Base-by-base conservation (phyloP, 2,113 vertebrate species). In the Ceratotherium simum region DNA sequence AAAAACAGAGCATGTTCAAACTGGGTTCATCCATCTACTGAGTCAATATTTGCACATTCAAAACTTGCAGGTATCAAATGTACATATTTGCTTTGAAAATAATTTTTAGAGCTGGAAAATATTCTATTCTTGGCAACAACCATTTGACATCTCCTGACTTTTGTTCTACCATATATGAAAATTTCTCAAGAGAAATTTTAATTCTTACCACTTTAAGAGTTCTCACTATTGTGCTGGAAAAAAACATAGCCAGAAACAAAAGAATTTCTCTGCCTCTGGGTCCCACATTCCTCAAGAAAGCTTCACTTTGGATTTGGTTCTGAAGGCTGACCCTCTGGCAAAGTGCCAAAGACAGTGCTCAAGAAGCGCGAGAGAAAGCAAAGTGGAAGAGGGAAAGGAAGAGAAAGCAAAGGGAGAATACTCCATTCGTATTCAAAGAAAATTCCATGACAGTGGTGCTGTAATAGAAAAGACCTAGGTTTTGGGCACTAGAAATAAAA, bases 1-100 rank as follows among this genome's bases (percentile, higher is more conserved):
- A 54, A 73, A 69, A 46, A 46, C 0, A 0, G 3, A 67, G 17
- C 10, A 69, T 85, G 60, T 85, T 73, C 13, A n/a, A 87, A 31
- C 85, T 78, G 95, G 33, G 36, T 80, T 91, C 97, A 60, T 29
- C 3, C 0, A 75, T 73, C 78, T 56, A 70, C 83, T 84, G 42
- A 54, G 90, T 89, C 97, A 98, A 96, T 97, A 98, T 97, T 97
- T 98, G 95, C 84, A 79, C 80, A 94, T 95, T 91, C 92, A 84
- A 96, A 98, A 90, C 33, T 39, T 93, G 33, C 56, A 96, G 90
- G 89, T 93, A 97, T 96, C 97, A 97, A 96, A 76, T 3, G 11
- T 72, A 98, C 87, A 70, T 91, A 91, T 36, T 64, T 96, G 83
- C 39, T 60, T 93, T 85, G 62, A 92, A 95, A 97, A 62, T 10